These are phyloP conservation scores for Ctenoplectra terminalis DNA, from an alignment of 1,140 invertebrate genomes.

Conservation along the genomic window DNA sequence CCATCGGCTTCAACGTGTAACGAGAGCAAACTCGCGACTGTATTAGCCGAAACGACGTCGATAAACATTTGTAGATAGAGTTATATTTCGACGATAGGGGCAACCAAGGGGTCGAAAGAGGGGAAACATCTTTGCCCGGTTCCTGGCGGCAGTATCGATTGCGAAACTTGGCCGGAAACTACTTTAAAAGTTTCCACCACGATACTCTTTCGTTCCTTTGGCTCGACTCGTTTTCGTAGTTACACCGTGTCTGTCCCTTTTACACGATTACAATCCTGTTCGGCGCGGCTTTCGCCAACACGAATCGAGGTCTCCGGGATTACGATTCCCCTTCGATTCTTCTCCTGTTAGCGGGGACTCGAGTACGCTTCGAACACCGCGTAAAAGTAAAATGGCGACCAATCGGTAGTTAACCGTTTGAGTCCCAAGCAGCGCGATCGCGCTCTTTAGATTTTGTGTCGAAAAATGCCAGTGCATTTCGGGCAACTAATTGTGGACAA, in stretches of 20 bases:
- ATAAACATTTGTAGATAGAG: slow-evolving; percentile 43
- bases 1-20: neutral
- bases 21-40: neutral
- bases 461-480: too few species aligned
- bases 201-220: slow-evolving; percentile 11
- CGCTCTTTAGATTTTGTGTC: too few species aligned
- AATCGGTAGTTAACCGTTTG: slow-evolving; percentile 22
- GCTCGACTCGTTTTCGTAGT: neutral
- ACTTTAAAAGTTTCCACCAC: slow-evolving; percentile 35
- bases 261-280: slow-evolving; percentile 10
- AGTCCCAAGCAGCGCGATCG: too few species aligned
- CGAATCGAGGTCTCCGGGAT: neutral
- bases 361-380: neutral
- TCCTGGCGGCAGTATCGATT: slow-evolving; percentile 27
- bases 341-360: slow-evolving; percentile 12
- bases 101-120: neutral
- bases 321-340: slow-evolving; percentile 22
- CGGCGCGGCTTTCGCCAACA: neutral
- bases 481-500: too few species aligned
- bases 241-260: neutral
- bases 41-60: slow-evolving; percentile 29
- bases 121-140: slow-evolving; percentile 5
- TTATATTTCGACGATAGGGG: slow-evolving; percentile 18
- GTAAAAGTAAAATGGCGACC: slow-evolving; percentile 1
- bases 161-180: slow-evolving; percentile 26